Base-by-base conservation (phyloP, 2,113 vertebrate genomes). In the Gulo gulo region DNA sequence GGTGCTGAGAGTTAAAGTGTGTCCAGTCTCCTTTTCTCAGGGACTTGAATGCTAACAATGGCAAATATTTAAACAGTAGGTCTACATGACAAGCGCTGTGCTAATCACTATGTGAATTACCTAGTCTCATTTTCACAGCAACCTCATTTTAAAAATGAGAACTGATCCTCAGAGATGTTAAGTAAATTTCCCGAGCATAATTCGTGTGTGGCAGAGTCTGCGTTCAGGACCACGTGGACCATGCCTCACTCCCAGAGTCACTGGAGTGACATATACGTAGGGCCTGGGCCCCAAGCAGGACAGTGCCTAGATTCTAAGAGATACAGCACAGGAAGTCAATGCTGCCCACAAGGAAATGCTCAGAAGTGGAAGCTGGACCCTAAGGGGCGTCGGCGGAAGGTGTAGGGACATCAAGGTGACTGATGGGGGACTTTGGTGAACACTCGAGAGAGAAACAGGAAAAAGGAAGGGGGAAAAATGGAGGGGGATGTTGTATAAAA, bases 181-280 rank as follows among this genome's bases (percentile, higher is more conserved):
- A 24, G 24, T 42, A 14, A 10, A 65, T 95, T 86, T 65, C 59
- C 31, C 34, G 73, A 85, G 52, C 16, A 29, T 45, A 71, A 14
- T 18, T 23, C 34, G 21, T 4, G 11, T 26, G 4, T 39, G 50
- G 23, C 26, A 34, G 45, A 82, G 39, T 57, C 52, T 83, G 61
- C 23, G 8, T 55, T 83, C 69, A 6, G 1, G 5, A 67, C 12
- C 67, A 18, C 14, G 21, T 6, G 34, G 65, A 31, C 31, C 61
- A 47, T 0, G 1, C 42, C 50, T 15, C 12, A 47, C 4, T 26
- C 4, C 21, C 2, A 4, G 4, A 1, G n/a, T 61, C 36, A 80
- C 24, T 80, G 10, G 26, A 74, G 14, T 1, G 36, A 36, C 26
- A 36, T 34, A 2, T 2, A 55, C 0, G 0, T 20, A 16, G 29